A percentile compares a stretch with the other conserved stretches of the same genome.
Conservation (phyloP, 2,797 vertebrate species). For the Sebastiscus albofasciatus region DNA sequence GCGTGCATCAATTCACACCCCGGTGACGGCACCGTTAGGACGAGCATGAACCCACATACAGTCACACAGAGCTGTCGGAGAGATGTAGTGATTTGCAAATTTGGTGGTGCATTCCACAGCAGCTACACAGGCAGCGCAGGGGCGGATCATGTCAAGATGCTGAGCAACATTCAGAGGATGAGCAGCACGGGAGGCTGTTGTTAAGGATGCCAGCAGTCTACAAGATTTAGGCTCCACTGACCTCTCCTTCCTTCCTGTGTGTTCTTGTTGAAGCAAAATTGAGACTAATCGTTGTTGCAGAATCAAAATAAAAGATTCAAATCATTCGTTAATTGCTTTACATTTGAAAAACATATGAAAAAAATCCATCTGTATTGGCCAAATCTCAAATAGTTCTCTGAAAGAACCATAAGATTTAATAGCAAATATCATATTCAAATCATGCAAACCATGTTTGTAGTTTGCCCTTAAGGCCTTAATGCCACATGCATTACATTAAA, state of each 20-base stretch:
- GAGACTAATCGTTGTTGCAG: background rate
- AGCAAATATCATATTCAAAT: background rate
- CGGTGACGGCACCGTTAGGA: constrained; percentile 2
- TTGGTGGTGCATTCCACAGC: constrained; percentile 11
- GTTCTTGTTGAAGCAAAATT: background rate
- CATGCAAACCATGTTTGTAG: background rate
- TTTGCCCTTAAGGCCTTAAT: constrained; percentile 8
- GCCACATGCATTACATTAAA: constrained; percentile 10
- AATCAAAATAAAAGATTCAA: background rate
- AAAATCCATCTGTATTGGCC: background rate
- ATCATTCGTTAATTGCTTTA: background rate
- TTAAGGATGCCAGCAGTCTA: constrained; percentile 7
- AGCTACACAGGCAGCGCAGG: constrained; percentile 5
- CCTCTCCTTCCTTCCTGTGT: background rate
- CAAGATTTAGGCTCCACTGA: constrained; percentile 1
- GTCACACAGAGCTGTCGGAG: constrained; percentile 6
- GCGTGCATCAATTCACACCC: constrained; percentile 7
- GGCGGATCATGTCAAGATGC: constrained; percentile 32
- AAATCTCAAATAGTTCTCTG: background rate
- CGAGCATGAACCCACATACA: constrained; percentile 4
- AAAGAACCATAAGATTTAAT: background rate
- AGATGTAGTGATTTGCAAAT: constrained; percentile 30
- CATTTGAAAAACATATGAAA: background rate
- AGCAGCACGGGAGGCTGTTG: constrained; percentile 21
- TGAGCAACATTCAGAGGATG: constrained; percentile 28